Conservation (phyloP, 2,797 vertebrate genomes). For the Rhyacichthys aspro region DNA sequence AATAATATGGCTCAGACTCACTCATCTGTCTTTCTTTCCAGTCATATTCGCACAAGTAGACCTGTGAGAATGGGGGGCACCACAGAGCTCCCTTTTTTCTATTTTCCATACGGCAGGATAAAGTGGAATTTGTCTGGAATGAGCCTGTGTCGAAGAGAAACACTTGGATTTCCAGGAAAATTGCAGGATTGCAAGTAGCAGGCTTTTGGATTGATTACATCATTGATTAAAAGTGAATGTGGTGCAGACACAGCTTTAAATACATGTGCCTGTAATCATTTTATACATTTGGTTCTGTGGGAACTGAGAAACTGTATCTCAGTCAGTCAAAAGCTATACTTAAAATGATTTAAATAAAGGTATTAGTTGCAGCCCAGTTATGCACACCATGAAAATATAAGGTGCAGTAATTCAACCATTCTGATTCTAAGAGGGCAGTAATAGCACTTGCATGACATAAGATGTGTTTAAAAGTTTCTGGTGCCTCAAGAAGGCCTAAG, state of each 20-base stretch:
- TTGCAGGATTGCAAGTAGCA: conserved; percentile 39
- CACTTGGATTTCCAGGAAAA: conserved; percentile 48
- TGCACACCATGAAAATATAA: too few relatives aligned
- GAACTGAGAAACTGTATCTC: too few relatives aligned
- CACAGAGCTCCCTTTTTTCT: neutral
- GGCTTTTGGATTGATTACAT: conserved; percentile 34
- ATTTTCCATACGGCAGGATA: conserved; percentile 44
- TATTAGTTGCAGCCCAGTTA: too few relatives aligned
- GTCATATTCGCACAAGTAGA: conserved; percentile 23
- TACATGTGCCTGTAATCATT: too few relatives aligned
- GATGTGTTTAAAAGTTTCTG: neutral
- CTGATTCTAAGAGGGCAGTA: conserved; percentile 3
- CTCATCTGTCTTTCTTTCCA: conserved; percentile 36
- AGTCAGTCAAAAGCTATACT: too few relatives aligned
- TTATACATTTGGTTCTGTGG: neutral
- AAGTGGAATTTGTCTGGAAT: conserved; percentile 30
- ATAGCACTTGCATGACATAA: conserved; percentile 1
- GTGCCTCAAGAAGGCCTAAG: neutral
- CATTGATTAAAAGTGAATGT: conserved; percentile 54
- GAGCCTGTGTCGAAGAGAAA: conserved; percentile 31
- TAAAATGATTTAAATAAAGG: too few relatives aligned
- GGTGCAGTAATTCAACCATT: too few relatives aligned
- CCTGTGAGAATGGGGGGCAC: conserved; percentile 13
- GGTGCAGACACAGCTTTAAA: conserved; percentile 48
- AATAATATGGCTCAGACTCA: conserved; percentile 69